phyloP scores from a whole-genome alignment of 2,888 invertebrate genomes.

The Sphaeridia pumilis region DNA sequence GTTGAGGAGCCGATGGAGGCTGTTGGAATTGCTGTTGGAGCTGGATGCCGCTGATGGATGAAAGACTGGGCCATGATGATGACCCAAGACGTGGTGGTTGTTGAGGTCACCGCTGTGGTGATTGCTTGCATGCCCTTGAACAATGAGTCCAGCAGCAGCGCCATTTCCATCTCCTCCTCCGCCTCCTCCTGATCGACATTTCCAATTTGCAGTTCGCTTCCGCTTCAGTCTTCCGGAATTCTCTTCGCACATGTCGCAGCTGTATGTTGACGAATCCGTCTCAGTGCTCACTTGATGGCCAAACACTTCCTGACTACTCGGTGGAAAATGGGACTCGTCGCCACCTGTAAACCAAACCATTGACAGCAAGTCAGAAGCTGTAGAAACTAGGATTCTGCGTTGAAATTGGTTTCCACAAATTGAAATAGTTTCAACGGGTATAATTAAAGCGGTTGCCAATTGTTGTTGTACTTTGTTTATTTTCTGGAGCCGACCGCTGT shows the following conservation, averaged over 20 bases:
- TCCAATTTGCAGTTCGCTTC: constrained; percentile 14
- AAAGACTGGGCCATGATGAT: neutral
- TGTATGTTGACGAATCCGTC: constrained; percentile 17
- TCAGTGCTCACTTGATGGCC: constrained; percentile 18
- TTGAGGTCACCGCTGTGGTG: constrained; percentile 4
- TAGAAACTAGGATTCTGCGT: too few species aligned
- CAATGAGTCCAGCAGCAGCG: neutral
- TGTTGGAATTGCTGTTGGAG: neutral
- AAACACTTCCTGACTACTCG: constrained; percentile 12
- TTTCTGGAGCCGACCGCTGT: too few species aligned
- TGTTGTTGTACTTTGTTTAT: too few species aligned
- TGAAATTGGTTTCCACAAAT: too few species aligned
- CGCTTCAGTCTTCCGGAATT: constrained; percentile 17
- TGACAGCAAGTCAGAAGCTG: too few species aligned
- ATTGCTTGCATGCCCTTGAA: neutral
- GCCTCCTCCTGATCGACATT: constrained; percentile 8
- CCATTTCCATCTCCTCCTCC: neutral
- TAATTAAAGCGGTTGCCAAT: too few species aligned
- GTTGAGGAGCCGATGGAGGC: neutral
- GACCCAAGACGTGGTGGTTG: constrained; percentile 4
- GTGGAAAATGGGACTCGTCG: constrained; percentile 12
- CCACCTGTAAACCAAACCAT: too few species aligned
- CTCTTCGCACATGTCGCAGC: constrained; percentile 18
- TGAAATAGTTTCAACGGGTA: too few species aligned
- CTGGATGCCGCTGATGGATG: neutral